A percentile compares a stretch with the other conserved stretches of the same genome.
Evolutionary conservation across 1,140 invertebrate genomes (phyloP).

Genomic region (Lethrus apterus): DNA sequence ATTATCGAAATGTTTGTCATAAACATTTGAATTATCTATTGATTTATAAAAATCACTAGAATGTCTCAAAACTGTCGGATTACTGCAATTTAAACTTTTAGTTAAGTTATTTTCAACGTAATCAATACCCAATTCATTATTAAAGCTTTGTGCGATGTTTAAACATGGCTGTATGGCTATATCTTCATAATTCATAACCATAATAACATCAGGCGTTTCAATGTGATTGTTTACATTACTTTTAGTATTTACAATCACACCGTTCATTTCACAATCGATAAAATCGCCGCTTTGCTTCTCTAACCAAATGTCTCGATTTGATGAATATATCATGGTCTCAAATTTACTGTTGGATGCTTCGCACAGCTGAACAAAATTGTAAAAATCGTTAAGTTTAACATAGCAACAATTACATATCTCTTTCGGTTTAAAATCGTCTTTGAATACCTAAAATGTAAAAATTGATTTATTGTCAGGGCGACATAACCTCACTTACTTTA

Average conservation of each 20-base stretch:
- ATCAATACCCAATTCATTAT: neutral
- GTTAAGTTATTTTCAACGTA: neutral
- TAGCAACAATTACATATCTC: conserved; percentile 19
- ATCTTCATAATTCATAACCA: conserved; percentile 4
- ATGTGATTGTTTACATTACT: conserved; percentile 7
- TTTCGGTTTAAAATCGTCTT: conserved; percentile 21
- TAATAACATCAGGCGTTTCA: conserved; percentile 1
- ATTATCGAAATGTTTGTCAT: conserved; percentile 1
- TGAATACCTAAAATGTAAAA: conserved; percentile 14
- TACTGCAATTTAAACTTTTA: neutral
- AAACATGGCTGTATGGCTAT: neutral
- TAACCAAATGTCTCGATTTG: conserved; percentile 9
- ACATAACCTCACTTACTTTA: conserved; percentile 13
- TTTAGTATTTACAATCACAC: conserved; percentile 13
- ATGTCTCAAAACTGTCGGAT: conserved; percentile 13
- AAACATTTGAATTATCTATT: neutral
- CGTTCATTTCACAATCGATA: conserved; percentile 1
- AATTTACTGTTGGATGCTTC: conserved; percentile 17
- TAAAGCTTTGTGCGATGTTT: neutral
- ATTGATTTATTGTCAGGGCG: neutral
- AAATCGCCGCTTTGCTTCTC: neutral
- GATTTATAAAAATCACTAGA: conserved; percentile 13
- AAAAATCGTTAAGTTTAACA: conserved; percentile 20
- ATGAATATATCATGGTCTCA: conserved; percentile 15
- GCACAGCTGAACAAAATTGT: conserved; percentile 17